Evolutionary conservation across 2,113 vertebrate genomes (phyloP), one percentile per base, ranked within the genome.

Genomic region (Hyperoodon ampullatus): DNA sequence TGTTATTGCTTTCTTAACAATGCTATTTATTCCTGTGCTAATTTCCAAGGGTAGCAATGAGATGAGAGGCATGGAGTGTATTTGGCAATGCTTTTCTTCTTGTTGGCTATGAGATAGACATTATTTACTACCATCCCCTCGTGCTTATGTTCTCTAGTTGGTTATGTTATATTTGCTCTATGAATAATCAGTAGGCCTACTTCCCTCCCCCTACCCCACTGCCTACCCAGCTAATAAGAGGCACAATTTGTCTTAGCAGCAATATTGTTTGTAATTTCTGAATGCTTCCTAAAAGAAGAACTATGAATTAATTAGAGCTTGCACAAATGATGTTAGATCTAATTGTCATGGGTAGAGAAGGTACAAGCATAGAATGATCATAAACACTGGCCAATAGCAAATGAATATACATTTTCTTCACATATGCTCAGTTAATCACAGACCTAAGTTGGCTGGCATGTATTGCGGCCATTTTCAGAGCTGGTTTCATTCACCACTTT

Each of bases 241-340:
- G 5, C 61, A 42, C 19, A 12, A 2, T 96, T 70, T 93, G 24
- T 92, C 81, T 80, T 90, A 58, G 35, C 42, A 44, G n/a, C 24
- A 65, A 6, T 21, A 66, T 33, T 85, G 11, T 95, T 78, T 75
- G 33, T 94, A 35, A 33, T 97, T 98, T 94, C 53, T 50, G 39
- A 88, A 63, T 83, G 15, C 33, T 53, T 97, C 83, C 35, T 68
- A 35, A 95, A 91, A 24, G 68, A 86, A 68, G 35, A 91, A 42
- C 90, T 78, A 26, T 90, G 71, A 88, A 87, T 90, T 33, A 28
- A 80, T 96, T 81, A 94, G 53, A 88, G 35, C 55, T n/a, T 94
- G 18, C 13, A 53, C 77, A 74, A 74, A 65, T n/a, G 1, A 5
- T 65, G 13, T 74, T 88, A 47, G 53, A 65, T 63, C 14, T 72